Percentiles rank a stretch among this genome's conserved stretches.
Evolutionary conservation across 2,888 invertebrate genomes (phyloP).

Genomic region (Acrobasis repandana): DNA sequence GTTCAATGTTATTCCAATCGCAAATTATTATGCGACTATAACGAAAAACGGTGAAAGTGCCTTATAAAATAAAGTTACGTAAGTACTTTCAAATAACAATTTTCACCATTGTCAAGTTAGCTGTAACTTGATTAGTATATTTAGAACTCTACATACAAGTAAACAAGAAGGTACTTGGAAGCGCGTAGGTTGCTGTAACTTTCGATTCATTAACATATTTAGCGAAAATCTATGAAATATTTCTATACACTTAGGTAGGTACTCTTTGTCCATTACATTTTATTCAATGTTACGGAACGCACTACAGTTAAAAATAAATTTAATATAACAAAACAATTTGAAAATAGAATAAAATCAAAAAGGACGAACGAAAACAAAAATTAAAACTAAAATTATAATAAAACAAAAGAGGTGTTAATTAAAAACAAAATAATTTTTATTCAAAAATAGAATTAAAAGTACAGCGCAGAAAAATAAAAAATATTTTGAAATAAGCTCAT

Average conservation of each 20-base stretch:
- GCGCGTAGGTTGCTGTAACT: slow-evolving; percentile 33
- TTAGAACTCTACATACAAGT: slow-evolving; percentile 34
- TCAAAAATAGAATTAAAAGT: slow-evolving; percentile 26
- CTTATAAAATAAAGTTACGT: slow-evolving; percentile 26
- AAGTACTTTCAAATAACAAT: slow-evolving; percentile 33
- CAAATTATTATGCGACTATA: neutral
- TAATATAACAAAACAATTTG: neutral
- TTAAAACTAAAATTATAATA: neutral
- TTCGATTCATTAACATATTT: slow-evolving; percentile 49
- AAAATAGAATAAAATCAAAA: slow-evolving; percentile 4
- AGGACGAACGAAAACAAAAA: neutral
- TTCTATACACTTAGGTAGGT: neutral
- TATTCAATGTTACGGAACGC: slow-evolving; percentile 11
- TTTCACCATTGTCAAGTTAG: slow-evolving; percentile 51
- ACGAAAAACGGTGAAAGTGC: slow-evolving; percentile 5
- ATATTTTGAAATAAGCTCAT: too few species aligned
- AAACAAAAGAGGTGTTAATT: slow-evolving; percentile 33
- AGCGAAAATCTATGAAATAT: slow-evolving; percentile 28
- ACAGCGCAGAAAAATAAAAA: neutral
- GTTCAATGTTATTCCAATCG: neutral
- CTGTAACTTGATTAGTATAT: slow-evolving; percentile 43
- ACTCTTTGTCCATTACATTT: slow-evolving; percentile 18
- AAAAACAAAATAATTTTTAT: slow-evolving; percentile 1
- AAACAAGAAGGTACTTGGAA: slow-evolving; percentile 33
- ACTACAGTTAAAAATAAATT: neutral